Base-by-base conservation (phyloP, 2,113 vertebrate species). In the Recurvirostra avosetta region DNA sequence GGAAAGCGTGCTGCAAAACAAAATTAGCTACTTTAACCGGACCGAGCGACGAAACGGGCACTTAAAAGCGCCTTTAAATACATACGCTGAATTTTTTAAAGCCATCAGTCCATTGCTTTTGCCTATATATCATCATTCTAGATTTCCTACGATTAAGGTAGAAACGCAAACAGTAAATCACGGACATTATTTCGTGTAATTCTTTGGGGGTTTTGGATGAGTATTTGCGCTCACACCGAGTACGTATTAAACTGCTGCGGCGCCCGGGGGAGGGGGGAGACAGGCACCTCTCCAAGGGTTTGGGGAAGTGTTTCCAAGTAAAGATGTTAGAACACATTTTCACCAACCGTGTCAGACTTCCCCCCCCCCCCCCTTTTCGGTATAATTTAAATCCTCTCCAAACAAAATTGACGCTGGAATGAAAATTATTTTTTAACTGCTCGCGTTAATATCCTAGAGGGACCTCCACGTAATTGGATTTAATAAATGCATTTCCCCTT, bases 381-480 rank as follows among this genome's bases (percentile, higher is more conserved):
- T 30, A 68, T 87, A 92, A 94, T 94, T 94, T 92, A 94, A 95
- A 63, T 52, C 52, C 72, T 40, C 27, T 75, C 79, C 90, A 91
- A 92, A 86, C 68, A 68, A 72, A 86, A 89, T 56, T 61, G 76
- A 91, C 50, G 38, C 79, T 4, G 87, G 71, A 73, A 86, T 77
- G 68, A 91, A 95, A 96, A 96, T 91, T 94, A 90, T 95, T 96
- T 92, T 80, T 89, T 89, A 96, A 92, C 86, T 81, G 86, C 92
- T 75, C 41, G 68, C 67, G 70, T 79, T 94, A 97, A 96, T 71
- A 84, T 95, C 91, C 94, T 97, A 88, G 83, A 97, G 97, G 95
- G 94, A 97, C 61, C 53, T 55, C 18, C 76, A n/a, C 50, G 11
- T 98, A 98, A 98, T 96, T 96, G 96, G 88, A 96, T 97, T 97